phyloP scores from a whole-genome alignment of 2,113 vertebrate species.

The Actinemys pallida region DNA sequence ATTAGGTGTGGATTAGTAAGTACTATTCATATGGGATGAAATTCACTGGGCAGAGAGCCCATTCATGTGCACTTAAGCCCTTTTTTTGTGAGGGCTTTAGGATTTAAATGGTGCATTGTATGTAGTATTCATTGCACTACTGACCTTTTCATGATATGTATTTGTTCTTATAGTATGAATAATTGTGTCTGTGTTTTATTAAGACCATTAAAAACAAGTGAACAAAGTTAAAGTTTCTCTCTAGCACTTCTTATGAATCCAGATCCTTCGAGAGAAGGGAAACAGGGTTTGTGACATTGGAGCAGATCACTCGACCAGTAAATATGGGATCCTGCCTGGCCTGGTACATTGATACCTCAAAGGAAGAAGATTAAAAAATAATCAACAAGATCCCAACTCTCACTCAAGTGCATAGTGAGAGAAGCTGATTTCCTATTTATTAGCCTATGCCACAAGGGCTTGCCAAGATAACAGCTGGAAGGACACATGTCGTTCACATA shows the following conservation, averaged over 20 bases:
- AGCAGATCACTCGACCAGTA: background rate
- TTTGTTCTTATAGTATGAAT: background rate
- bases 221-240: background rate
- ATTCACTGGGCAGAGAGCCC: background rate
- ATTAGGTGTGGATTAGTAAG: background rate
- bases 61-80: background rate
- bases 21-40: background rate
- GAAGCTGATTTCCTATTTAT: background rate
- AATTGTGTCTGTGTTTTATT: background rate
- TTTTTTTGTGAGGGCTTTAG: background rate
- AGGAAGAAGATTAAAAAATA: background rate
- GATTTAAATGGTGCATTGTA: background rate
- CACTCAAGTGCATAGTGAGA: background rate
- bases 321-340: background rate
- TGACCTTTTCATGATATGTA: background rate
- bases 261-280: background rate
- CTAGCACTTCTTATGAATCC: background rate
- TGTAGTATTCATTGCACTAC: background rate
- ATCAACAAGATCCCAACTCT: background rate
- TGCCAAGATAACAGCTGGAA: background rate
- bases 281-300: background rate
- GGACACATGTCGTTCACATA: background rate
- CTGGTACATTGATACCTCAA: background rate
- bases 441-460: background rate
- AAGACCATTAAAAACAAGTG: background rate